Percentiles rank a stretch among this genome's conserved stretches.
phyloP scores from a whole-genome alignment of 1,140 invertebrate species.

The Cyclargus thomasi region DNA sequence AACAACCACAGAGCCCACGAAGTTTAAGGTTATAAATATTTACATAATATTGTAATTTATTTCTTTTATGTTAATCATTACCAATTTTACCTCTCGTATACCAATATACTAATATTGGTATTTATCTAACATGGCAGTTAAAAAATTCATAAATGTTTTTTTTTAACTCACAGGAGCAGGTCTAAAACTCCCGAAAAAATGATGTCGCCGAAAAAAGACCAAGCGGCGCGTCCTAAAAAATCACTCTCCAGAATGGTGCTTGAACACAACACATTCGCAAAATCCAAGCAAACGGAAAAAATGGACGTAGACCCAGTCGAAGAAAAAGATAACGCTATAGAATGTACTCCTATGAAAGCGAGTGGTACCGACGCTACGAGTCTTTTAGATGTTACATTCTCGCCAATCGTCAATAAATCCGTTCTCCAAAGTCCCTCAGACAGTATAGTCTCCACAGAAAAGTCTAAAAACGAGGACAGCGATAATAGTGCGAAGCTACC shows the following conservation, averaged over 20 bases:
- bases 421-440: conserved; percentile 54
- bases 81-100: no score
- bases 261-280: conserved; percentile 61
- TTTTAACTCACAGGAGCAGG: conserved; percentile 43
- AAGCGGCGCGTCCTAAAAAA: conserved; percentile 41
- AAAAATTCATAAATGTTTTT: conserved; percentile 10
- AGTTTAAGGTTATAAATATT: conserved; percentile 39
- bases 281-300: conserved; percentile 43
- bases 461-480: conserved; percentile 30
- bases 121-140: no score
- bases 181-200: conserved; percentile 65
- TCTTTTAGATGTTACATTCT: conserved; percentile 57
- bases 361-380: conserved; percentile 21
- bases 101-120: no score
- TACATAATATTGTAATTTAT: not conserved
- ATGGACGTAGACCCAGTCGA: conserved; percentile 31
- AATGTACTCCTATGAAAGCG: conserved; percentile 49
- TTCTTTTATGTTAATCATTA: no score
- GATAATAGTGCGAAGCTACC: conserved; percentile 35
- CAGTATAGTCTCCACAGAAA: conserved; percentile 41
- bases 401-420: conserved; percentile 62
- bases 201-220: conserved; percentile 51
- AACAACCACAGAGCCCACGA: conserved; percentile 40
- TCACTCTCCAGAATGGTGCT: conserved; percentile 59
- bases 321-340: conserved; percentile 37